Conservation (phyloP, 2,888 invertebrate genomes). For the Drosophila melanocephala region DNA sequence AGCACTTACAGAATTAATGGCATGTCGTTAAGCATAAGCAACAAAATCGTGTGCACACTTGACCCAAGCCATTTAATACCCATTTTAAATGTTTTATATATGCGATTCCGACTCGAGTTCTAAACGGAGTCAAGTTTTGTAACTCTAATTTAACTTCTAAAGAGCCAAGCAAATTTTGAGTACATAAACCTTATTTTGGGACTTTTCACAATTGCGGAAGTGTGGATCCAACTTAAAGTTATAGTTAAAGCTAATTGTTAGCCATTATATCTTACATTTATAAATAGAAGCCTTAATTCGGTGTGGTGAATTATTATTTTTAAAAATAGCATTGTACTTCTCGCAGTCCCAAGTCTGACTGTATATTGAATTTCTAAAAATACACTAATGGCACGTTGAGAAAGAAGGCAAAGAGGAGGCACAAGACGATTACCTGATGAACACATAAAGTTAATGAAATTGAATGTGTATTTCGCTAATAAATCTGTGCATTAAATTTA, state of each 20-base stretch:
- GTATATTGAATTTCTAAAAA: constrained; percentile 53
- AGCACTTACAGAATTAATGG: constrained; percentile 63
- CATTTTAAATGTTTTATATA: constrained; percentile 46
- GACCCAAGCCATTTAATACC: constrained; percentile 53
- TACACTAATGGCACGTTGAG: constrained; percentile 30
- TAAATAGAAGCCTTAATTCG: constrained; percentile 61
- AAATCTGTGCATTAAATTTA: constrained; percentile 55
- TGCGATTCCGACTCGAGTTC: constrained; percentile 25
- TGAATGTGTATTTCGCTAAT: constrained; percentile 47
- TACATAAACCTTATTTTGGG: constrained; percentile 8
- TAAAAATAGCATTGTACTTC: constrained; percentile 49
- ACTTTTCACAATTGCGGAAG: constrained; percentile 64
- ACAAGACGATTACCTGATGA: constrained; percentile 21
- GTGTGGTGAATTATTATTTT: constrained; percentile 52
- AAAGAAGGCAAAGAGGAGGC: constrained; percentile 4
- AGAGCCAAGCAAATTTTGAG: constrained; percentile 1
- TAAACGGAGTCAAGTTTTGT: constrained; percentile 28
- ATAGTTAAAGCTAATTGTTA: constrained; percentile 58
- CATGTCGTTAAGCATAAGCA: constrained; percentile 54
- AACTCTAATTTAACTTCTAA: constrained; percentile 4
- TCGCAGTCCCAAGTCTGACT: constrained; percentile 10
- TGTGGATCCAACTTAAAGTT: constrained; percentile 22
- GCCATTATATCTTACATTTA: constrained; percentile 70
- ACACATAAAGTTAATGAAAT: constrained; percentile 48
- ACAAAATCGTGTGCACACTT: constrained; percentile 63